Percentiles rank a stretch among this genome's conserved stretches.
These are phyloP conservation scores for Pterocles burchelli DNA, from an alignment of 2,113 vertebrate genomes.

Conservation along the genomic window DNA sequence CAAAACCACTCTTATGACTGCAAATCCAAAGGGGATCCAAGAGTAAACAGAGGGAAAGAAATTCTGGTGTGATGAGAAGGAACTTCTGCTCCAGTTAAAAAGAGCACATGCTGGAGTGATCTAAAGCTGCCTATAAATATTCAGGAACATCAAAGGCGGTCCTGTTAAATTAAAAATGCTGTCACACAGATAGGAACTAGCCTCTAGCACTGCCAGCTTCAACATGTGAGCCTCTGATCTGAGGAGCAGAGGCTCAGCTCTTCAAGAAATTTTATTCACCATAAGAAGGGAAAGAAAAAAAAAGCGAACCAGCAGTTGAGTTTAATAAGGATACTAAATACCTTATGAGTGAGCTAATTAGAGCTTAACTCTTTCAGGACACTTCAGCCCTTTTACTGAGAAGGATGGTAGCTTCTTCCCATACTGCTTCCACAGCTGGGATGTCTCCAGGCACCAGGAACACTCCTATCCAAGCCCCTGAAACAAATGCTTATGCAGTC, in stretches of 20 bases:
- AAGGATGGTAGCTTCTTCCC: not conserved
- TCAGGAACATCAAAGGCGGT: slow-evolving; percentile 85
- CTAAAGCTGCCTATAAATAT: slow-evolving; percentile 85
- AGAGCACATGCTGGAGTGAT: slow-evolving; percentile 73
- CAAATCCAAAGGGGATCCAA: slow-evolving; percentile 58
- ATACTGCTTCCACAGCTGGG: not conserved
- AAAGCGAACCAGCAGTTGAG: slow-evolving; percentile 68
- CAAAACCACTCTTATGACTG: slow-evolving; percentile 13
- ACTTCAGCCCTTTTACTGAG: slow-evolving; percentile 44
- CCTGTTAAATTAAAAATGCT: slow-evolving; percentile 86
- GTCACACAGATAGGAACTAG: slow-evolving; percentile 87
- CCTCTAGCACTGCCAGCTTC: slow-evolving; percentile 87
- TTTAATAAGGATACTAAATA: slow-evolving; percentile 81
- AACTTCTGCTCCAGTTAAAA: slow-evolving; percentile 75
- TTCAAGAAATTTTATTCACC: slow-evolving; percentile 78
- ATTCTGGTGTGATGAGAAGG: slow-evolving; percentile 56
- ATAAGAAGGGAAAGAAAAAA: not conserved
- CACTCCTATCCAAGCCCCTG: not conserved
- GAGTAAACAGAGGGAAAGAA: slow-evolving; percentile 68
- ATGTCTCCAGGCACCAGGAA: not conserved
- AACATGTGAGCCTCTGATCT: slow-evolving; percentile 84
- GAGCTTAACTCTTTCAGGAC: slow-evolving; percentile 79
- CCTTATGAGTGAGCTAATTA: slow-evolving; percentile 77
- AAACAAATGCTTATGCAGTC: not conserved
- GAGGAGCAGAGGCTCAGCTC: slow-evolving; percentile 70